These are phyloP conservation scores for human DNA, from an alignment of 2,113 vertebrate species.

Conservation along the genomic window DNA sequence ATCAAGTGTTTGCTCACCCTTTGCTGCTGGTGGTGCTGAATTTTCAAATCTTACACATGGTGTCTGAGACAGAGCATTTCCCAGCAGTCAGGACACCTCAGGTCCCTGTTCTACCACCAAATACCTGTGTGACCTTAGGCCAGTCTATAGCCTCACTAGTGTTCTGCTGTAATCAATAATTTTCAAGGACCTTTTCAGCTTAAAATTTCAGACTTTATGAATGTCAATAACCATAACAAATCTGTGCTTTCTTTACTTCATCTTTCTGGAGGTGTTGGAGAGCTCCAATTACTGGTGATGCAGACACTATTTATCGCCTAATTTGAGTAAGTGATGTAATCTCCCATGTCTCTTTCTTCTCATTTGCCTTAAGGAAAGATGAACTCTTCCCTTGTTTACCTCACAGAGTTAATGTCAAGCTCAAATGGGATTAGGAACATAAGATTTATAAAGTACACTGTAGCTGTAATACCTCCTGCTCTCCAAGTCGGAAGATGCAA, in stretches of 20 bases:
- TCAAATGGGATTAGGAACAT: neutral
- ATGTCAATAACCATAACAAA: neutral
- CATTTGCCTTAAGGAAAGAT: constrained; percentile 10
- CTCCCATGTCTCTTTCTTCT: neutral
- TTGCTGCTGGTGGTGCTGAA: neutral
- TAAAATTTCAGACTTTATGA: constrained; percentile 1
- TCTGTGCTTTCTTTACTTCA: neutral
- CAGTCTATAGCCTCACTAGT: neutral
- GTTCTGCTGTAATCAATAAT: neutral
- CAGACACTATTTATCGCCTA: neutral
- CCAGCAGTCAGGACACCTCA: constrained; percentile 6
- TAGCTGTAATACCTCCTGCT: neutral
- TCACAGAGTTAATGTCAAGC: neutral
- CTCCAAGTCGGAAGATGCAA: neutral
- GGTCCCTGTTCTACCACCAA: neutral
- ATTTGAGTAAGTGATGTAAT: neutral
- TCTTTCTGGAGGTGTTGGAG: neutral
- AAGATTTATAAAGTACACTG: neutral
- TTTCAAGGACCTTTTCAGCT: neutral
- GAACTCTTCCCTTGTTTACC: neutral
- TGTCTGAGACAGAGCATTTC: neutral
- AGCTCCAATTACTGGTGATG: neutral
- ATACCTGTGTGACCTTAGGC: neutral
- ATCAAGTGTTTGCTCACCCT: neutral
- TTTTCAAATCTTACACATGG: neutral